Evolutionary conservation across 2,113 vertebrate species (phyloP).

Genomic region (Hystrix brachyura): DNA sequence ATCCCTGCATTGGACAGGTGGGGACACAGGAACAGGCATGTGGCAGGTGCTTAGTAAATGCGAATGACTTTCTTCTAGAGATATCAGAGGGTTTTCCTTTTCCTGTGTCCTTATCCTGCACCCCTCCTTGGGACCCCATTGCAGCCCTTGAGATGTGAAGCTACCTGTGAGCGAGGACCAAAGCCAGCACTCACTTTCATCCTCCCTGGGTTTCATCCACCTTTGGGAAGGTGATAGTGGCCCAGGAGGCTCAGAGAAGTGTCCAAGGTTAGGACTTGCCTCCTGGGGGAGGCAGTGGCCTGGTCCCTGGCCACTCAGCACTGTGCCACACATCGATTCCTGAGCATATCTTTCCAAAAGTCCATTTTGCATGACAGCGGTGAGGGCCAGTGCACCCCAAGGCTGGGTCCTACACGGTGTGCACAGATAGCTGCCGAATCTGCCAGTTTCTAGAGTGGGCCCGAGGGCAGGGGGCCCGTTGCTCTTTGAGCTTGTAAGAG

Average conservation of each 20-base stretch:
- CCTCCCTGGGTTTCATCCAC: neutral
- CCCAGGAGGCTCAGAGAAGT: neutral
- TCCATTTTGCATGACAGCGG: neutral
- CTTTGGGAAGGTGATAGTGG: neutral
- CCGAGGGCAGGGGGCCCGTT: neutral
- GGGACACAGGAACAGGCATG: neutral
- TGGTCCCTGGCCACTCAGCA: neutral
- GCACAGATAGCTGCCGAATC: neutral
- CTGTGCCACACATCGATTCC: fast-evolving
- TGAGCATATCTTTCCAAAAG: neutral
- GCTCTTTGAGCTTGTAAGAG: neutral
- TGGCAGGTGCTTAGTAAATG: neutral
- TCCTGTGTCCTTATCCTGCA: neutral
- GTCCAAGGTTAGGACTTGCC: neutral
- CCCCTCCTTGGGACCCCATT: neutral
- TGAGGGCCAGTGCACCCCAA: too few species aligned
- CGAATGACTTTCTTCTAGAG: neutral
- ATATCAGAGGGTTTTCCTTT: neutral
- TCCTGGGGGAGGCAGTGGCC: neutral
- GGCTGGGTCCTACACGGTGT: neutral
- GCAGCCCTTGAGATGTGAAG: neutral
- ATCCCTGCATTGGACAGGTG: neutral
- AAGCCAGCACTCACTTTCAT: neutral
- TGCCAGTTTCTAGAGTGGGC: neutral
- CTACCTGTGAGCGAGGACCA: neutral